These are phyloP conservation scores for Allolobophora icterica DNA, from an alignment of 2,888 invertebrate species.

Conservation along the genomic window DNA sequence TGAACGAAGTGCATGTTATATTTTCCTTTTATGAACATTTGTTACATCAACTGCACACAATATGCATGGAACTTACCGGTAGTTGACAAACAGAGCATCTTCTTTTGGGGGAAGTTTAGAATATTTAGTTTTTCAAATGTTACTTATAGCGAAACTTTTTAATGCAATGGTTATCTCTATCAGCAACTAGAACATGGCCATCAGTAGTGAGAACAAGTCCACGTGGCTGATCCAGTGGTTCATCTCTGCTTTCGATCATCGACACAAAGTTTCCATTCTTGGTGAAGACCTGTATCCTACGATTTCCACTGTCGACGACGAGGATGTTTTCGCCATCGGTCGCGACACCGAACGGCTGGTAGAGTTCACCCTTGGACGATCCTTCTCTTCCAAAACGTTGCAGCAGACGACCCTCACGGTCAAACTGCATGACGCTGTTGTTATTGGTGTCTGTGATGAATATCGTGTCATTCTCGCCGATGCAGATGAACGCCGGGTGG, in stretches of 20 bases:
- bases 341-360: conserved; percentile 48
- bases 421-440: conserved; percentile 46
- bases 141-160: conserved; percentile 39
- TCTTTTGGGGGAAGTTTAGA: not conserved
- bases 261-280: conserved; percentile 47
- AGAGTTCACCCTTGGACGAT: conserved; percentile 46
- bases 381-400: conserved; percentile 46
- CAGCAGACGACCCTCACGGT: conserved; percentile 43
- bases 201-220: conserved; percentile 47
- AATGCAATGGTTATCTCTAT: conserved; percentile 49
- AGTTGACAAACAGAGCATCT: not conserved
- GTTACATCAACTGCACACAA: not conserved
- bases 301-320: conserved; percentile 49
- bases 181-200: conserved; percentile 48
- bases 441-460: conserved; percentile 50
- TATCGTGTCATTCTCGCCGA: conserved; percentile 45
- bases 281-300: conserved; percentile 47
- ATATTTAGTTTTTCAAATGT: not conserved
- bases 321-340: conserved; percentile 45
- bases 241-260: conserved; percentile 48
- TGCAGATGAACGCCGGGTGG: conserved; percentile 49
- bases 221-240: conserved; percentile 47
- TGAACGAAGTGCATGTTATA: not conserved
- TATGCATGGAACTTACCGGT: not conserved
- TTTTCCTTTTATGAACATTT: not conserved